Percentiles rank a stretch among this genome's conserved stretches.
Conservation (phyloP, 1,140 invertebrate species). For the Nylanderia fulva region DNA sequence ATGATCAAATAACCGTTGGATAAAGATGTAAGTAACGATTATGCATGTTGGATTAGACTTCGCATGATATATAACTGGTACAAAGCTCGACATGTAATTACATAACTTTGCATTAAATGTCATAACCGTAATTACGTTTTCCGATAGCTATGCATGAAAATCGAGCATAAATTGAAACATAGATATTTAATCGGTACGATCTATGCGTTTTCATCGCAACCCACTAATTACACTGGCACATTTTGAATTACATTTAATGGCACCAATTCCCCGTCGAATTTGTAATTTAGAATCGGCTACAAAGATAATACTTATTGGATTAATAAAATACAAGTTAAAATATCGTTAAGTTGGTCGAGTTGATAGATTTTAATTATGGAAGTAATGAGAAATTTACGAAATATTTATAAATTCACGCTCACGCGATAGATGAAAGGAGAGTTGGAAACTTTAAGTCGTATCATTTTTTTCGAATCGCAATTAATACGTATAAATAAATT, state of each 20-base stretch:
- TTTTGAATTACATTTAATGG: conserved; percentile 61
- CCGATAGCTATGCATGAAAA: conserved; percentile 60
- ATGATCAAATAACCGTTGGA: conserved; percentile 60
- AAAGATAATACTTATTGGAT: conserved; percentile 43
- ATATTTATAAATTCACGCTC: not conserved
- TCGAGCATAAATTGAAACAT: conserved; percentile 51
- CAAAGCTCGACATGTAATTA: conserved; percentile 49
- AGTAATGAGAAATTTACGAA: not conserved
- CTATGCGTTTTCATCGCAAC: conserved; percentile 53
- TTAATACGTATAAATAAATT: not conserved
- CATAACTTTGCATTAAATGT: conserved; percentile 59
- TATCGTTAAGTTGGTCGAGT: not conserved
- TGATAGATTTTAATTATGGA: not conserved
- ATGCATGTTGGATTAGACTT: not conserved
- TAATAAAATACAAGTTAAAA: conserved; percentile 39
- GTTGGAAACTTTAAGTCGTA: not conserved
- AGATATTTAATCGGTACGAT: conserved; percentile 57
- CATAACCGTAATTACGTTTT: conserved; percentile 59
- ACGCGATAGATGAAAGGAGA: too few species aligned
- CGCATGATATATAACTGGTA: conserved; percentile 3
- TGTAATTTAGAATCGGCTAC: conserved; percentile 31
- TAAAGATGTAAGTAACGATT: conserved; percentile 58
- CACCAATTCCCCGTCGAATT: conserved; percentile 36
- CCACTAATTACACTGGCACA: conserved; percentile 54
- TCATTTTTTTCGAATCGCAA: not conserved